Base-by-base conservation (phyloP, 2,888 invertebrate genomes). In the Eupithecia subfuscata region DNA sequence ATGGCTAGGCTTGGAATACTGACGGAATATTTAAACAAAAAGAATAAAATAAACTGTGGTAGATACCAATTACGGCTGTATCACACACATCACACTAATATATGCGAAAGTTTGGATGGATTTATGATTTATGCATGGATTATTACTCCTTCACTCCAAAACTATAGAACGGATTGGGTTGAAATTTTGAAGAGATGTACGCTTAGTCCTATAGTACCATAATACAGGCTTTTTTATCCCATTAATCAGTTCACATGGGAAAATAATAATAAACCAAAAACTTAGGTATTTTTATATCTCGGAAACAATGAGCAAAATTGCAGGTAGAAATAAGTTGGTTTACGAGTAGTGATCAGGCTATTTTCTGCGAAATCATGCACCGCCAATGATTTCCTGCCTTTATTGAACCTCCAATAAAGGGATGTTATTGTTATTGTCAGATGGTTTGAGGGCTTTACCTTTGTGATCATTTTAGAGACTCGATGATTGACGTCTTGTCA, bases 1-100 rank as follows among this genome's bases (percentile, higher is more conserved):
- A 52, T n/a, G 52, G 52, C 52, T 52, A n/a, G n/a, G 52, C n/a
- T n/a, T 52, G 52, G n/a, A 52, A 52, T 52, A 52, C 52, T n/a
- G n/a, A 52, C n/a, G 52, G 52, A 52, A 11, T 52, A 52, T n/a
- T 52, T 11, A n/a, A 52, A 52, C n/a, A 52, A 52, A 52, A 52
- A 52, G n/a, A 52, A 52, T 48, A 18, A 52, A n/a, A n/a, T 1
- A 52, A 45, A 45, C 48, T 18, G 48, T 48, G 48, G 48, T 48
- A 48, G 48, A 8, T 48, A 18, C 48, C 48, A 18, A 48, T 48
- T 48, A 48, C 7, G 18, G 48, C 18, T 18, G 48, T 48, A 18
- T 18, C 18, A 18, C 1, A 8, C 48, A 48, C 18, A 48, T 7
- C 18, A 18, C 48, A 48, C 48, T 7, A 8, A 8, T 18, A 18